Percentiles rank a stretch among this genome's conserved stretches.
These are phyloP conservation scores for Neoaliturus tenellus DNA, from an alignment of 2,888 invertebrate species.

Conservation along the genomic window DNA sequence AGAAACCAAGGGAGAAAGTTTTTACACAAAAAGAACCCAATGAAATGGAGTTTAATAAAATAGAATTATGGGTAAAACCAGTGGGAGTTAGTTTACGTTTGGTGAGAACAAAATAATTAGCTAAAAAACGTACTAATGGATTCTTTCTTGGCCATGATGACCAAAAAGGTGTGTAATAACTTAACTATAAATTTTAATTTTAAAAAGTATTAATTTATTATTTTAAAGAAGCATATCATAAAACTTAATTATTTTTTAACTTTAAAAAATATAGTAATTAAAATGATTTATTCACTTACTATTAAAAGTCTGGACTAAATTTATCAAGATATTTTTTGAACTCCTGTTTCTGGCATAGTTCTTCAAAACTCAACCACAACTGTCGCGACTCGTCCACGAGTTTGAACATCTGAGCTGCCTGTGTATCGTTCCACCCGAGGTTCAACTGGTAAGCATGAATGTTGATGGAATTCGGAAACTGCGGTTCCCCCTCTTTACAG, in stretches of 20 bases:
- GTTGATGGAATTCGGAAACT: constrained; percentile 11
- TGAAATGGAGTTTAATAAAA: no score
- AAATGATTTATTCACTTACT: neutral
- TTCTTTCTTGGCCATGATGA: no score
- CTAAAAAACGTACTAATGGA: no score
- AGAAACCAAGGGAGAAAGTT: no score
- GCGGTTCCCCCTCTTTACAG: neutral
- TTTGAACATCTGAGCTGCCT: constrained; percentile 15
- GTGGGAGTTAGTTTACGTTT: no score
- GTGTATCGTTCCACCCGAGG: constrained; percentile 20
- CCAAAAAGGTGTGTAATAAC: no score
- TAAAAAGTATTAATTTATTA: no score
- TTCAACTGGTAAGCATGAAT: constrained; percentile 28
- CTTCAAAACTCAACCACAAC: constrained; percentile 21
- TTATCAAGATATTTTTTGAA: neutral
- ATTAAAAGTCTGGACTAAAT: constrained; percentile 9
- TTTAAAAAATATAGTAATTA: neutral
- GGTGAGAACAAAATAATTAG: no score
- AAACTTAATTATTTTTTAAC: neutral
- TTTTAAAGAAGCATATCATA: neutral
- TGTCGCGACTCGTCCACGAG: neutral
- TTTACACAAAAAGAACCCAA: no score
- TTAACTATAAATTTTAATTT: no score
- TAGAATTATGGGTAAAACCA: no score
- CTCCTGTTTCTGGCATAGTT: neutral